A percentile compares a stretch with the other conserved stretches of the same genome.
Conservation (phyloP, 2,797 vertebrate genomes). For the Sphaeramia orbicularis region DNA sequence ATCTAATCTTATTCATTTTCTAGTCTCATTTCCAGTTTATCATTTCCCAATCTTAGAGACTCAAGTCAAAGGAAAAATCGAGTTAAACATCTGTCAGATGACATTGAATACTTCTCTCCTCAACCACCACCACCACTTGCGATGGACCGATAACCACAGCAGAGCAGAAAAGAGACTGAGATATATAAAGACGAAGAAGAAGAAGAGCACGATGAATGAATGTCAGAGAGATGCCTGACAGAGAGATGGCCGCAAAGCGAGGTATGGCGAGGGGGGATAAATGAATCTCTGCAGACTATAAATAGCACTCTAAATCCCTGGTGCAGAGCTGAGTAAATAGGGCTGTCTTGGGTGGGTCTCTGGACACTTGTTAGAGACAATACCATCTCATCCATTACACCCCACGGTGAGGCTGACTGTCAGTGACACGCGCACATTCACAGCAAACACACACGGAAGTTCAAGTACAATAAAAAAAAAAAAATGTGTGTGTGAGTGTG, state of each 20-base stretch:
- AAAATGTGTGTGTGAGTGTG: slow-evolving; percentile 7
- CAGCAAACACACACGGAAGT: slow-evolving; percentile 19
- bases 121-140: slow-evolving; percentile 16
- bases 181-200: slow-evolving; percentile 35
- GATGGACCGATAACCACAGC: slow-evolving; percentile 45
- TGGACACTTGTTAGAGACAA: slow-evolving; percentile 82
- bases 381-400: slow-evolving; percentile 73
- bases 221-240: slow-evolving; percentile 50
- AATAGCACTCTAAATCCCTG: slow-evolving; percentile 75
- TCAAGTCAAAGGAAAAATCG: slow-evolving; percentile 22
- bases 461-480: slow-evolving; percentile 31
- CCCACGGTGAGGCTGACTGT: slow-evolving; percentile 57
- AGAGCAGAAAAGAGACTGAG: slow-evolving; percentile 35
- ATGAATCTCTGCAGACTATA: slow-evolving; percentile 78
- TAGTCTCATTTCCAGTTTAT: slow-evolving; percentile 35
- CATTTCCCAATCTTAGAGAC: slow-evolving; percentile 25
- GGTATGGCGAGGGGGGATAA: slow-evolving; percentile 52
- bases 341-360: slow-evolving; percentile 75
- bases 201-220: slow-evolving; percentile 40
- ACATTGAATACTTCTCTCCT: slow-evolving; percentile 45
- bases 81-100: slow-evolving; percentile 41
- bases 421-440: slow-evolving; percentile 17
- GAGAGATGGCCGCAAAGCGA: slow-evolving; percentile 51
- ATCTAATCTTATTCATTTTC: slow-evolving; percentile 52
- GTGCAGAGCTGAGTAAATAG: slow-evolving; percentile 77